phyloP scores from a whole-genome alignment of 2,113 vertebrate genomes.

The Sapayoa aenigma region DNA sequence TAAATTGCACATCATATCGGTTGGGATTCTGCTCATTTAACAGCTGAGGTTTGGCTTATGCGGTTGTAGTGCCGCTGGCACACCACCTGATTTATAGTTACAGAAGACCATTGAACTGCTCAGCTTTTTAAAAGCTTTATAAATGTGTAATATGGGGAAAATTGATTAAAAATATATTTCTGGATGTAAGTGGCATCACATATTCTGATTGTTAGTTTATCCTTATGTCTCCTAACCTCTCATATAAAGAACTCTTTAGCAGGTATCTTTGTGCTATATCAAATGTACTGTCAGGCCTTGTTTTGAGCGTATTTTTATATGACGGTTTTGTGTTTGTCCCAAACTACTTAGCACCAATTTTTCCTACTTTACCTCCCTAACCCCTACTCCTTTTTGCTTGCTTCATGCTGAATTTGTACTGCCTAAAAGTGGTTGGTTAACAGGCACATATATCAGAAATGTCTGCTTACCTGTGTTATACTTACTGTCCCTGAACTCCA shows the following conservation, averaged over 20 bases:
- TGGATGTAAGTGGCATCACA: background rate
- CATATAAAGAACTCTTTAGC: background rate
- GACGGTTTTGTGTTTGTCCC: background rate
- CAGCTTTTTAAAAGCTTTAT: background rate
- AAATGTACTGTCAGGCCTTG: background rate
- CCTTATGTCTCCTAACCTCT: background rate
- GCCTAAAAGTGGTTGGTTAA: background rate
- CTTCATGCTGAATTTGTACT: background rate
- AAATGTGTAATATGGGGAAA: background rate
- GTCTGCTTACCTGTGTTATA: background rate
- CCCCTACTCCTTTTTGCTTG: background rate
- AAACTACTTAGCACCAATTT: background rate
- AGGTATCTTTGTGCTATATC: background rate
- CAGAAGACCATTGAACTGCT: background rate
- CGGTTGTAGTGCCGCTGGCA: background rate
- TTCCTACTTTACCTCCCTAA: background rate
- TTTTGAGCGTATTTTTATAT: background rate
- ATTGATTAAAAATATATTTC: background rate
- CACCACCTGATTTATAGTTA: background rate
- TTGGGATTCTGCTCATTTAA: background rate
- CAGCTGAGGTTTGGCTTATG: background rate
- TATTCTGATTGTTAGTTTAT: background rate
- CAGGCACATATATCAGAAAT: background rate
- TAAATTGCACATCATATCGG: background rate
- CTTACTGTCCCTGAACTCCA: background rate